Evolutionary conservation across 1,140 invertebrate genomes (phyloP).

Genomic region (Bombus balteatus): DNA sequence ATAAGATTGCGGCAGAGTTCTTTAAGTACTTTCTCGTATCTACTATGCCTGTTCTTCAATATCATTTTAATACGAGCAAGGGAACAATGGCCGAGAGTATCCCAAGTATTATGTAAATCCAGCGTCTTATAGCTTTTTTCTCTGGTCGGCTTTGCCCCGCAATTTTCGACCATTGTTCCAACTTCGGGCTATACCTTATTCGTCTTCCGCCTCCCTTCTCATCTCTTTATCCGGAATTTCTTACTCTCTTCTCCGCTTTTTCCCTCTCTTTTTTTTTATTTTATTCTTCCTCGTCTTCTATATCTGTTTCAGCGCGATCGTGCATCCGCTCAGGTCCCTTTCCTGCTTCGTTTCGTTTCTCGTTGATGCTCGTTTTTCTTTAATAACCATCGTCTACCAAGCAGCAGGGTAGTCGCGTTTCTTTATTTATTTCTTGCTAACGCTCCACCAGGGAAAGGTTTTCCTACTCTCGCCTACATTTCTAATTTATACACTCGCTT

Average conservation of each 20-base stretch:
- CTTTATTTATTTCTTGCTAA: slow-evolving; percentile 12
- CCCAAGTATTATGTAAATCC: slow-evolving; percentile 59
- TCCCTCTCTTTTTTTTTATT: neutral
- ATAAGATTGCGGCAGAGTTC: neutral
- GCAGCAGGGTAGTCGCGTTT: neutral
- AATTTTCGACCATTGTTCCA: slow-evolving; percentile 69
- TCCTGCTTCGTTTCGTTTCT: neutral
- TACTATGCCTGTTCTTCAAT: neutral
- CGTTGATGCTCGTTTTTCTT: slow-evolving; percentile 6
- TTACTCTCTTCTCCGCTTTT: neutral
- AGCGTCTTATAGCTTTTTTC: slow-evolving; percentile 37
- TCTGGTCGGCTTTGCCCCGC: slow-evolving; percentile 43
- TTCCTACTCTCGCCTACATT: slow-evolving; percentile 20
- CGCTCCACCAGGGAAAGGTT: neutral
- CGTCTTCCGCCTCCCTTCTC: slow-evolving; percentile 45
- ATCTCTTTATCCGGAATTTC: neutral
- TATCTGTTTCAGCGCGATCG: neutral
- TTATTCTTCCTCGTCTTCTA: neutral
- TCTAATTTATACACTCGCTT: slow-evolving; percentile 33
- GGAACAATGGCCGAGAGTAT: slow-evolving; percentile 49
- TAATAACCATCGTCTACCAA: neutral
- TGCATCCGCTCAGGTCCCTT: neutral
- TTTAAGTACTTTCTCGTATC: neutral
- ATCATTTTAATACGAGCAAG: slow-evolving; percentile 10
- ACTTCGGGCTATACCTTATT: slow-evolving; percentile 23